phyloP scores from a whole-genome alignment of 2,113 vertebrate genomes.

The Gymnarchus niloticus region DNA sequence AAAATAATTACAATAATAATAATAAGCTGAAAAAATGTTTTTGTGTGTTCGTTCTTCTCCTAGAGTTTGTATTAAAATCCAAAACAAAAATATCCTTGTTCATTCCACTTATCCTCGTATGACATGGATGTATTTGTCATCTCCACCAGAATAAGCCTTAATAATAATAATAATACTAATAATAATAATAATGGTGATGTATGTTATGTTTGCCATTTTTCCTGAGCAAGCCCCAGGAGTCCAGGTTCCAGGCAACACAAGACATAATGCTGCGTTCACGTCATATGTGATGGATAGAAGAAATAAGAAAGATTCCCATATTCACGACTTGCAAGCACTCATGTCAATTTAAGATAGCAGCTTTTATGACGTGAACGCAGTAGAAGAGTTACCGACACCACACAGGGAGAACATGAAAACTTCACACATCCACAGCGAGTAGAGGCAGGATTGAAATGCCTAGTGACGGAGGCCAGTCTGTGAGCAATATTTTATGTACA shows the following conservation, averaged over 20 bases:
- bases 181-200: not conserved
- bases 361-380: too few species aligned
- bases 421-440: too few species aligned
- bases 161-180: not conserved
- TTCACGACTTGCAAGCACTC: too few species aligned
- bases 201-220: not conserved
- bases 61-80: too few species aligned
- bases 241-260: not conserved
- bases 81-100: not conserved
- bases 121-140: not conserved
- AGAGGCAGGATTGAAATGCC: too few species aligned
- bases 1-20: not conserved
- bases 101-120: not conserved
- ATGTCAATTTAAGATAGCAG: too few species aligned
- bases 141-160: not conserved
- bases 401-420: too few species aligned
- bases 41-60: not conserved
- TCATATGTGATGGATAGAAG: too few species aligned
- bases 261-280: not conserved
- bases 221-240: not conserved
- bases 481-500: not conserved
- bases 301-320: too few species aligned
- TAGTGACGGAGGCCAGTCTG: too few species aligned
- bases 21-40: not conserved
- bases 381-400: too few species aligned